phyloP scores from a whole-genome alignment of 2,113 vertebrate species.

The Pyrgilauda ruficollis region DNA sequence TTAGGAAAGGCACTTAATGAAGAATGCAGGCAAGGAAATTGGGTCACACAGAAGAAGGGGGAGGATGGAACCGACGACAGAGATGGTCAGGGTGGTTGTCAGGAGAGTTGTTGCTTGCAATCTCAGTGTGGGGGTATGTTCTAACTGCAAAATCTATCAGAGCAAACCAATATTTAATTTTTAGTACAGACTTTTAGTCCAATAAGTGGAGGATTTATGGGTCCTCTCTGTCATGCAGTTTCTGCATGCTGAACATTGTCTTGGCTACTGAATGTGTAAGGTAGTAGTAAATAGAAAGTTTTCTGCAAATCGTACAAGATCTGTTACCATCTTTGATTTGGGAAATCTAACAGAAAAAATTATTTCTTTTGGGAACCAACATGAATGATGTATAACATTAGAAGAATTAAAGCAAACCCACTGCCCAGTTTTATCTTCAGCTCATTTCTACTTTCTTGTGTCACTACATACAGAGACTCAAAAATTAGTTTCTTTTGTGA shows the following conservation, averaged over 20 bases:
- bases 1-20: not conserved
- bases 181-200: not conserved
- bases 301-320: not conserved
- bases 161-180: not conserved
- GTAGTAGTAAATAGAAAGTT: not conserved
- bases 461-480: not conserved
- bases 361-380: not conserved
- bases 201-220: not conserved
- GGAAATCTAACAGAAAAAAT: not conserved
- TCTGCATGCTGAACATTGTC: not conserved
- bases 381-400: not conserved
- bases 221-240: not conserved
- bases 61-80: accelerated
- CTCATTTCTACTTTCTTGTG: not conserved
- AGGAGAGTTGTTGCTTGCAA: not conserved
- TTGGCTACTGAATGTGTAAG: not conserved
- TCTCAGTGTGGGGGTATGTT: not conserved
- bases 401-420: not conserved
- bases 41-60: not conserved
- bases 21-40: not conserved
- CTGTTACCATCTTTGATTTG: not conserved
- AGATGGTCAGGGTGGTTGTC: not conserved
- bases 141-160: not conserved
- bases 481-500: not conserved
- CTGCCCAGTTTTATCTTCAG: not conserved